Base-by-base conservation (phyloP, 2,888 invertebrate species). In the Dromius quadrimaculatus region DNA sequence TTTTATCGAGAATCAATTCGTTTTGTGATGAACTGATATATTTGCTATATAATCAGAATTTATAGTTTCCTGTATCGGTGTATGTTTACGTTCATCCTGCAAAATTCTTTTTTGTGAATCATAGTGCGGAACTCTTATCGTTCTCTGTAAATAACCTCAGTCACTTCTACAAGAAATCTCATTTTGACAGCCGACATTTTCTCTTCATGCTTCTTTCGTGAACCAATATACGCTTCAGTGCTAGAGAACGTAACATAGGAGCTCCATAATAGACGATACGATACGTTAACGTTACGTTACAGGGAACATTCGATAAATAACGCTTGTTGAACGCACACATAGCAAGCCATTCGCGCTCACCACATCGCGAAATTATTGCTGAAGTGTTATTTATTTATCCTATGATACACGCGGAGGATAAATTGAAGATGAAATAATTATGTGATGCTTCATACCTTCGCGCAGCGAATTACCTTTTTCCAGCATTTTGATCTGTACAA, bases 151-250 rank as follows among this genome's bases (percentile, higher is more conserved):
- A 54, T 54, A 54, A 54, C 50, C 15, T 54, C 50, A 45, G 45
- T 45, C 45, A 59, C 36, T 59, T 34, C 36, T 59, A 9, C 19
- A 59, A 20, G 38, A 59, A 59, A 59, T 59, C 59, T 59, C 36
- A 59, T 59, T 59, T 59, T 59, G 59, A 36, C 59, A 38, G 22
- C 36, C 36, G 59, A 59, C 59, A 59, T 59, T 59, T 59, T 59
- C 59, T 59, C 36, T 59, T 59, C 36, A 59, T 59, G 38, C 17
- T 59, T 20, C 59, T n/a, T 34, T 36, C 8, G 36, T 20, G 59
- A 59, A n/a, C 36, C 34, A 59, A 38, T 36, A 59, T 19, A 36
- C 34, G 20, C n/a, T 11, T 6, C 57, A 17, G 19, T 34, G 36
- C 36, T 38, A 17, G 9, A 34, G 59, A 34, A 36, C 28, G 41